Base-by-base conservation (phyloP, 2,113 vertebrate genomes). In the Bucco capensis region DNA sequence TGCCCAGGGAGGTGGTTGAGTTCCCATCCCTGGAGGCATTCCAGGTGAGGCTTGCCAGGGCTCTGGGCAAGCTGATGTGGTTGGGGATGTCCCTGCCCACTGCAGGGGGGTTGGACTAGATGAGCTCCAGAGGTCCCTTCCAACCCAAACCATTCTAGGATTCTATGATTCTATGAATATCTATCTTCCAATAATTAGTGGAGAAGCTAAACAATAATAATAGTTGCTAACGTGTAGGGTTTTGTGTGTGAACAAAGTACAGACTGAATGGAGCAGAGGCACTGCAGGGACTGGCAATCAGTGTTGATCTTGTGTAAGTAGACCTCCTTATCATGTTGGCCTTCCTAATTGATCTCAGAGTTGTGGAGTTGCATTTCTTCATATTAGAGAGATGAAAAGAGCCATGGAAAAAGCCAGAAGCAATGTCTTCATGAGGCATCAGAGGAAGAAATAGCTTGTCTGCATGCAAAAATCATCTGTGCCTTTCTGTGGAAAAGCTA, bases 311-410 rank as follows among this genome's bases (percentile, higher is more conserved):
- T 69, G 15, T 19, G 2, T 50, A 57, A 75, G 33, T 5, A 57
- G 44, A 23, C 10, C 12, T 50, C 27, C 19, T 71, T 77, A n/a
- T 46, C 22, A 67, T 22, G 4, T 31, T 0, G 0, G 25, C 38
- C 40, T 60, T 72, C 27, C 62, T 35, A 23, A 76, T 2, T 0
- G 3, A 14, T 49, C 24, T 82, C 44, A 85, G 71, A 31, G 23
- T 25, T 69, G 5, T 23, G 72, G 82, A 66, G 25, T 6, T 75
- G 62, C 19, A 79, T 74, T 92, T 88, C 30, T n/a, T 67, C 35
- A 8, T 10, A 14, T 47, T 69, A 64, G 44, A 83, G 35, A 69
- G 14, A 46, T 40, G 19, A 83, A 83, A 64, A 76, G 19, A 25
- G 7, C 8, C 79, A 50, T 35, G 54, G 47, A 9, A 35, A 83